These are phyloP conservation scores for Agapornis roseicollis DNA, from an alignment of 2,113 vertebrate genomes.

Conservation along the genomic window DNA sequence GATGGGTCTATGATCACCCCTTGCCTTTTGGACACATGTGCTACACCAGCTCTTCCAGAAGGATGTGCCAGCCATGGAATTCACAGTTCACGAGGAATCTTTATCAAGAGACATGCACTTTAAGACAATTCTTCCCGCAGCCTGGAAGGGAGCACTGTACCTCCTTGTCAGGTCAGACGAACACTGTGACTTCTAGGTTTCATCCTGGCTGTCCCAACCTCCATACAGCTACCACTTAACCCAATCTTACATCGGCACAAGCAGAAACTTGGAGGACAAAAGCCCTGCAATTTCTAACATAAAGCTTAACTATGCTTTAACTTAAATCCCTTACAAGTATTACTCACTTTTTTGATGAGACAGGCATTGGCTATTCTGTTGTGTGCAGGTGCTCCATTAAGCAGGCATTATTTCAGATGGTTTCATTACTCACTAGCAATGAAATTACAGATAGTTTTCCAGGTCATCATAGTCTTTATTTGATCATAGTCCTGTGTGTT, in stretches of 20 bases:
- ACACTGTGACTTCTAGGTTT: background rate
- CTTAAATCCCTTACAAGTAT: background rate
- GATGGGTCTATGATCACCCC: background rate
- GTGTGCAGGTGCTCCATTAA: background rate
- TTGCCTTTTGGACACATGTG: background rate
- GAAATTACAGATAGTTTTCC: slow-evolving; percentile 2
- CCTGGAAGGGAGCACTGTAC: background rate
- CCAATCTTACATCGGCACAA: background rate
- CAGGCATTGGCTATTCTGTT: background rate
- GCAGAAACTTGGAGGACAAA: background rate
- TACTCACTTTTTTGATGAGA: background rate
- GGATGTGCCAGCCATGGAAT: background rate
- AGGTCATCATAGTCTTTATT: background rate
- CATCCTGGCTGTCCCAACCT: background rate
- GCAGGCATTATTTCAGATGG: background rate
- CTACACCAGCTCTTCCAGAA: background rate
- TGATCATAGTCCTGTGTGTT: background rate
- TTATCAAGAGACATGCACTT: background rate
- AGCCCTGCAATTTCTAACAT: background rate
- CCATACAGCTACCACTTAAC: background rate
- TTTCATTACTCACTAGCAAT: background rate
- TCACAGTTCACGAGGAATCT: background rate
- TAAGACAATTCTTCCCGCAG: background rate
- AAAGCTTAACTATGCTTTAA: background rate
- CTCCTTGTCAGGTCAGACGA: background rate